phyloP scores from a whole-genome alignment of 2,888 invertebrate species.

The Syrphus vitripennis region DNA sequence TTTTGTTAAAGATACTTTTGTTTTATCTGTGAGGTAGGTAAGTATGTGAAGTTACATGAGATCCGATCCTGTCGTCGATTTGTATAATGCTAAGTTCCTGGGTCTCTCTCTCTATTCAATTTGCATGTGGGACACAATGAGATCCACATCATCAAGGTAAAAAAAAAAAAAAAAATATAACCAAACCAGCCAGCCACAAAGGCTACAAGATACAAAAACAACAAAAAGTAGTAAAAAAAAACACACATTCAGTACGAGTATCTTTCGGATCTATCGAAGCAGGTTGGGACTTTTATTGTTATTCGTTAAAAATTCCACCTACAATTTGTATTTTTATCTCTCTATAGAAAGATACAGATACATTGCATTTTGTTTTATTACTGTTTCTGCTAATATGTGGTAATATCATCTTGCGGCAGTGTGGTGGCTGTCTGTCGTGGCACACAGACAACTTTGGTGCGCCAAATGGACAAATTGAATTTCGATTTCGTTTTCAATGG shows the following conservation, averaged over 20 bases:
- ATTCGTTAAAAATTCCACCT: constrained; percentile 42
- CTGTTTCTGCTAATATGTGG: constrained; percentile 50
- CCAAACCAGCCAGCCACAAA: not conserved
- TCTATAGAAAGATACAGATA: constrained; percentile 33
- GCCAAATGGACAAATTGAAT: constrained; percentile 64
- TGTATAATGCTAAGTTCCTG: constrained; percentile 53
- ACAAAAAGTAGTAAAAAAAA: too few relatives aligned
- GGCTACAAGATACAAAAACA: not conserved
- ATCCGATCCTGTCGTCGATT: constrained; percentile 69
- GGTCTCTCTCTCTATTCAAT: constrained; percentile 52
- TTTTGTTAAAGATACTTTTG: constrained; percentile 22
- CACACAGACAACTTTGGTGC: not conserved
- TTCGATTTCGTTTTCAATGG: constrained; percentile 42
- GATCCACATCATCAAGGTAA: constrained; percentile 40
- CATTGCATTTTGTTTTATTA: constrained; percentile 59
- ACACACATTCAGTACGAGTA: not conserved
- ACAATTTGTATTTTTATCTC: constrained; percentile 64
- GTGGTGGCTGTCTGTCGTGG: not conserved
- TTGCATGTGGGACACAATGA: constrained; percentile 69
- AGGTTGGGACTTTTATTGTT: constrained; percentile 57
- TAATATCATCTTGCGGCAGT: constrained; percentile 25
- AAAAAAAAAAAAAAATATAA: too few relatives aligned
- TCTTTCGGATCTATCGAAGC: constrained; percentile 37
- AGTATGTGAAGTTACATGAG: constrained; percentile 70
- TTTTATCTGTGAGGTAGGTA: constrained; percentile 48